Evolutionary conservation across 2,797 vertebrate genomes (phyloP), one percentile per base, ranked within the genome.

Genomic region (Hippocampus kuda): DNA sequence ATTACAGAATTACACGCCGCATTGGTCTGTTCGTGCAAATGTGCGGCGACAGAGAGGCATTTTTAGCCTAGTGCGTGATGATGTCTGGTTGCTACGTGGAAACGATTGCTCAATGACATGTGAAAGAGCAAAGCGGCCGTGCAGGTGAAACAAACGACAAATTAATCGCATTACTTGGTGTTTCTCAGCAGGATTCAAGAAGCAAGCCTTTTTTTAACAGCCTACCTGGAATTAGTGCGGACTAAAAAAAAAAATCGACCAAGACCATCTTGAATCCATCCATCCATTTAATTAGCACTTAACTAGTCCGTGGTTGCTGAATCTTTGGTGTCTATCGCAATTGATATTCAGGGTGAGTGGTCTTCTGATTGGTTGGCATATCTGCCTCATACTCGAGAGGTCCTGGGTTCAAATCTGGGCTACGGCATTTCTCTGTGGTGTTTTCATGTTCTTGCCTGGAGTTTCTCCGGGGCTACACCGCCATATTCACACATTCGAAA

Each of bases 51-150:
- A 30, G 6, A 65, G 44, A 65, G 15, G 6, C 63, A 46, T 65
- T 65, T 65, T 27, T 27, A 48, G 26, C 44, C 16, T 18, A 10
- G 44, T 27, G 24, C 44, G 74, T 68, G 54, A 65, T 67, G 44
- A 49, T 71, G 64, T 80, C 65, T 62, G 53, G 68, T 69, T 74
- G 81, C 68, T 80, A 72, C 74, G 66, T 66, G 78, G 75, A 84
- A 80, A 74, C 67, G 67, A 80, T 71, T 70, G 80, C 76, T 75
- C 68, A 67, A 78, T 59, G 57, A 68, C 77, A 63, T 75, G 73
- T 84, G 72, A 84, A 73, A 56, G 63, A 54, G 59, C 57, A 70
- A 72, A 68, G 65, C 56, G 53, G 27, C 63, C 63, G 44, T 48
- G n/a, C 24, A 48, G 63, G 42, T 65, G 44, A 48, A 48, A 46